Conservation (phyloP, 2,113 vertebrate species). For the Odontesthes bonariensis region DNA sequence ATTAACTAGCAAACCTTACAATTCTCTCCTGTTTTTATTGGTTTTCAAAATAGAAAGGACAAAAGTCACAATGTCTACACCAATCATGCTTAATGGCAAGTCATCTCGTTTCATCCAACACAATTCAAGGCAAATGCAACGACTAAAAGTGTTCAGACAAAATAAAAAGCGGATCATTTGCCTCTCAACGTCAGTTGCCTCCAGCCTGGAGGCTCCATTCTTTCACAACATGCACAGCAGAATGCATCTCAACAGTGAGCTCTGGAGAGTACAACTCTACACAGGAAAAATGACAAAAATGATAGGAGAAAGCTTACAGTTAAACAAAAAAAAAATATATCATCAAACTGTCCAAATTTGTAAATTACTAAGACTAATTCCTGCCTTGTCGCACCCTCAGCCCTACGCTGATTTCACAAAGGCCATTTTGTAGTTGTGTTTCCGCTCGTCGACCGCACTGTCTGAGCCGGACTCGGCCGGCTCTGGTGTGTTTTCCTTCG, state of each 20-base stretch:
- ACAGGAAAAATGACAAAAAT: not conserved
- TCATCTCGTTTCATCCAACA: conserved; percentile 20
- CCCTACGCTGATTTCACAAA: conserved; percentile 78
- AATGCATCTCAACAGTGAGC: not conserved
- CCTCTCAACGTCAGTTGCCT: not conserved
- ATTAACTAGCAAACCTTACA: not conserved
- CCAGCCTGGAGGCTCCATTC: not conserved
- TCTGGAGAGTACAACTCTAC: not conserved
- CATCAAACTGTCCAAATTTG: conserved; percentile 47
- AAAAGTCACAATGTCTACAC: conserved; percentile 19
- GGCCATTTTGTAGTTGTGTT: conserved; percentile 85
- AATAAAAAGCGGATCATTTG: conserved; percentile 26
- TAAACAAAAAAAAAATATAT: conserved; percentile 27
- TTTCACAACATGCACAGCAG: conserved; percentile 6
- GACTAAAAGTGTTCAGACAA: conserved; percentile 32
- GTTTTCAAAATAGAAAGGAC: conserved; percentile 33
- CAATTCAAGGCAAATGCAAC: conserved; percentile 2
- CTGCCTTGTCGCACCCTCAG: not conserved
- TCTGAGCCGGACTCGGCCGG: conserved; percentile 73
- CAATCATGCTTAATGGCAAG: conserved; percentile 13
- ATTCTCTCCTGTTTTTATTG: conserved; percentile 41
- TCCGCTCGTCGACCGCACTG: conserved; percentile 81
- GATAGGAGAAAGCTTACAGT: not conserved
- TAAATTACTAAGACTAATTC: conserved; percentile 37
- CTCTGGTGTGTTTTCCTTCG: conserved; percentile 73